These are phyloP conservation scores for Caenorhabditis panamensis DNA, from an alignment of 2,888 invertebrate genomes.

Conservation along the genomic window DNA sequence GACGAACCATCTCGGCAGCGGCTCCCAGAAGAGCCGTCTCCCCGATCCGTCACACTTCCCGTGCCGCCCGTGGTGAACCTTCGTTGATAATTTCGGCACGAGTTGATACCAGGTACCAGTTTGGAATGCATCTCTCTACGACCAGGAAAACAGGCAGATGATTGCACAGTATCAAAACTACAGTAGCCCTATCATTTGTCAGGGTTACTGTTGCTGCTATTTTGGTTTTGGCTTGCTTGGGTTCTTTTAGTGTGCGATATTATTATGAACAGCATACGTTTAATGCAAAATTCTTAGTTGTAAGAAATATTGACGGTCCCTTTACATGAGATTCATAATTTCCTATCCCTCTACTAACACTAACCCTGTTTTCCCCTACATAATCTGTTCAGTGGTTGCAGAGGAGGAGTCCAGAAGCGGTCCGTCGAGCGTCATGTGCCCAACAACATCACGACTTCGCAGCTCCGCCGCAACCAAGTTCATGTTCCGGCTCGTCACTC, in stretches of 20 bases:
- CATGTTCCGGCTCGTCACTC: not conserved
- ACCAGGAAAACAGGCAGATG: no score
- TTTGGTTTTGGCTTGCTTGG: no score
- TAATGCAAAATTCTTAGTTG: no score
- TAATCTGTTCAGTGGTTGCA: slow-evolving; percentile 22
- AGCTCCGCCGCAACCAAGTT: slow-evolving; percentile 36
- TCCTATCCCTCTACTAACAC: no score
- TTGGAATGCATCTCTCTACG: not conserved
- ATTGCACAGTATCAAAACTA: no score
- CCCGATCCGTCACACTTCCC: not conserved
- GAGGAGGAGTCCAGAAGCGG: slow-evolving; percentile 25
- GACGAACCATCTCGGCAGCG: slow-evolving; percentile 25
- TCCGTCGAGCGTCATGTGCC: slow-evolving; percentile 45
- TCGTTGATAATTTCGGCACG: slow-evolving; percentile 53
- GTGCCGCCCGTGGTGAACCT: not conserved
- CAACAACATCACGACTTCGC: slow-evolving; percentile 53
- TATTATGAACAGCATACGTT: no score
- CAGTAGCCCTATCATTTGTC: no score
- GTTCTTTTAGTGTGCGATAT: no score
- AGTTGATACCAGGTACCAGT: slow-evolving; percentile 38
- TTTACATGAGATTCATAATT: no score
- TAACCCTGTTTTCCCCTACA: not conserved
- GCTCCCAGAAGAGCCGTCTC: not conserved
- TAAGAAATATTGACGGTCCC: no score
- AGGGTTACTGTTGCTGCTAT: no score